phyloP scores from a whole-genome alignment of 2,888 invertebrate species.

The Galerucella pusilla region DNA sequence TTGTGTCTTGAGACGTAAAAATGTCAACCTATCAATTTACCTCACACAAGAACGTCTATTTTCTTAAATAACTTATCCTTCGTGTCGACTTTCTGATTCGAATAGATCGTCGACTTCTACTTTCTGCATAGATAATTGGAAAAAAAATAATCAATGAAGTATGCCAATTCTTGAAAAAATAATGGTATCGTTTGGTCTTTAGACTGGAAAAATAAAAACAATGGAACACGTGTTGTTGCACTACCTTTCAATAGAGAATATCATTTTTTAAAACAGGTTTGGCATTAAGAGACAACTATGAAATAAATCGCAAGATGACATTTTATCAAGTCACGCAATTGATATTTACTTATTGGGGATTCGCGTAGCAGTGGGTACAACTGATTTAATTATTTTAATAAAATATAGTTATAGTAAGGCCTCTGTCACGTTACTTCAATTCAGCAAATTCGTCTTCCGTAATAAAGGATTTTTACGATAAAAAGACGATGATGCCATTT shows the following conservation, averaged over 20 bases:
- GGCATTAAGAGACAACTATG: neutral
- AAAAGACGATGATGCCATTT: too few species aligned
- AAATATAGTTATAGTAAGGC: too few species aligned
- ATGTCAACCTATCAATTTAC: neutral
- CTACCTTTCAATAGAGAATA: neutral
- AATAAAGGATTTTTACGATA: too few species aligned
- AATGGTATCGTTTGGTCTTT: neutral
- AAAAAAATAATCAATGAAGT: slow-evolving; percentile 3
- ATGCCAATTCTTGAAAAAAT: slow-evolving; percentile 7
- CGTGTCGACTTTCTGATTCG: slow-evolving; percentile 10
- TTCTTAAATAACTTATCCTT: neutral
- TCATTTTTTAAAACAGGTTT: neutral
- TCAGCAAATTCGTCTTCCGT: too few species aligned
- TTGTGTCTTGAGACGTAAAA: neutral
- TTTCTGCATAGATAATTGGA: slow-evolving; percentile 20
- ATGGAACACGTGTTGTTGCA: neutral
- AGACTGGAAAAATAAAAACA: slow-evolving; percentile 2
- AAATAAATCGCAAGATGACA: neutral
- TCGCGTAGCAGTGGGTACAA: too few species aligned
- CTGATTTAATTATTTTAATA: too few species aligned
- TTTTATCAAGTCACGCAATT: neutral
- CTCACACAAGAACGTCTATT: neutral
- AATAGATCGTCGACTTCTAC: neutral
- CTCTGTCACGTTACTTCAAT: too few species aligned
- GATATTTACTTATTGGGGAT: too few species aligned